A percentile compares a stretch with the other conserved stretches of the same genome.
These are phyloP conservation scores for Anser cygnoides DNA, from an alignment of 2,113 vertebrate species.

Conservation along the genomic window DNA sequence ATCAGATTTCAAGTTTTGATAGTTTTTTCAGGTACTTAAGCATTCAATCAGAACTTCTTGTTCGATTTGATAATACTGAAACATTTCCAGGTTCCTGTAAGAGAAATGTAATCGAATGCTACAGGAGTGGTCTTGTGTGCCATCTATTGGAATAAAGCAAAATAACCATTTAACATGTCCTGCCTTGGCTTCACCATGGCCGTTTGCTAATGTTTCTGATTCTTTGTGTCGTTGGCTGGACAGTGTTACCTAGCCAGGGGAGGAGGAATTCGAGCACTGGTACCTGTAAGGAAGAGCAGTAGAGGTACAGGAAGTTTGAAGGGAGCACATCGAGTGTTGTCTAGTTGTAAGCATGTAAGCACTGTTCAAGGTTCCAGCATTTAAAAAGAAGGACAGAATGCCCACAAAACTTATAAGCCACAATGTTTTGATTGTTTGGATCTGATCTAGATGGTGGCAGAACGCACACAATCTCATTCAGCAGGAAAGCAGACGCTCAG, in stretches of 20 bases:
- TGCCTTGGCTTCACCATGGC: neutral
- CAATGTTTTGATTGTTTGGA: neutral
- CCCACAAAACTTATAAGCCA: neutral
- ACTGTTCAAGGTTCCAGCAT: neutral
- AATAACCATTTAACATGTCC: conserved; percentile 23
- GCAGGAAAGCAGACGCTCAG: neutral
- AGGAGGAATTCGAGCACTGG: neutral
- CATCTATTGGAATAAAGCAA: conserved; percentile 75
- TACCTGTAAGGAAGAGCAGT: neutral
- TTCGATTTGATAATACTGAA: neutral
- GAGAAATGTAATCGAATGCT: neutral
- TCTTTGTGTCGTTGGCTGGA: neutral
- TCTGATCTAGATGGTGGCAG: neutral
- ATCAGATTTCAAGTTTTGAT: neutral
- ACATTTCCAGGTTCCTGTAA: neutral
- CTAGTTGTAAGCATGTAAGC: neutral
- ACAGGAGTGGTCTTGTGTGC: conserved; percentile 75
- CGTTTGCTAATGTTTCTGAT: neutral
- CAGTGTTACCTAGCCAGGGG: fast-evolving
- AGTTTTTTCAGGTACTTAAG: neutral
- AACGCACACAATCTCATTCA: fast-evolving
- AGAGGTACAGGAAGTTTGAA: neutral
- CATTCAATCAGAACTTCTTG: neutral
- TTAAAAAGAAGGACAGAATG: neutral
- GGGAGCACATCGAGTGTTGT: fast-evolving